Evolutionary conservation across 2,888 invertebrate genomes (phyloP).

Genomic region (Myopa tessellatipennis): DNA sequence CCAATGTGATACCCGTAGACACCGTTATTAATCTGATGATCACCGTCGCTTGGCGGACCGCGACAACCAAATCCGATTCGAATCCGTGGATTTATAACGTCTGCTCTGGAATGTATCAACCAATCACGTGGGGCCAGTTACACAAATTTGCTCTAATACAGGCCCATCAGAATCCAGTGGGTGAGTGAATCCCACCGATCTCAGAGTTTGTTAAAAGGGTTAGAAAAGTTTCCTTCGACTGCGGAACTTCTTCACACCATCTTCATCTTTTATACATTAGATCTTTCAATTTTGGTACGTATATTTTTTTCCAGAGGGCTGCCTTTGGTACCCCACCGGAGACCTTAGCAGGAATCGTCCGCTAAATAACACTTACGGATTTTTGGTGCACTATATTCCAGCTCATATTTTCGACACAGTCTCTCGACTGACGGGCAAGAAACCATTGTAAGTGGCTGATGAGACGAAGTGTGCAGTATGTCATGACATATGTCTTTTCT

Average conservation of each 20-base stretch:
- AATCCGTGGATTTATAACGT: conserved; percentile 92
- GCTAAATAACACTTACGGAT: conserved; percentile 79
- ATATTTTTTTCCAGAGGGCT: conserved; percentile 69
- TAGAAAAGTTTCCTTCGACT: too few relatives aligned
- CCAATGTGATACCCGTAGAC: conserved; percentile 90
- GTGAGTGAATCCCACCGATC: conserved; percentile 66
- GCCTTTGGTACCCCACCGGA: conserved; percentile 89
- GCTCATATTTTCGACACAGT: conserved; percentile 87
- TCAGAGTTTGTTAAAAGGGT: not conserved
- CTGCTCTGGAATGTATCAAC: conserved; percentile 92
- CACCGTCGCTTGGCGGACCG: conserved; percentile 90
- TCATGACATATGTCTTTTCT: not conserved
- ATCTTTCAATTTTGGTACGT: too few relatives aligned
- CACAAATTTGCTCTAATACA: conserved; percentile 85
- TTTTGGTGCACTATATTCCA: conserved; percentile 88
- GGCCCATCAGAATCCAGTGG: conserved; percentile 88
- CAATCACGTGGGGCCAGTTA: conserved; percentile 92
- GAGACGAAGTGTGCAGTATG: conserved; percentile 67
- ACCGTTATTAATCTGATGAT: conserved; percentile 95
- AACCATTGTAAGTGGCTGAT: conserved; percentile 80
- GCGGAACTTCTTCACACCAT: too few relatives aligned
- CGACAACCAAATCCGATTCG: conserved; percentile 71
- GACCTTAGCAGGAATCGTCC: conserved; percentile 80
- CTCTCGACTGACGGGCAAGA: conserved; percentile 81
- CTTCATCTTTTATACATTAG: too few relatives aligned